phyloP scores from a whole-genome alignment of 2,888 invertebrate species.

The Nemurella pictetii region DNA sequence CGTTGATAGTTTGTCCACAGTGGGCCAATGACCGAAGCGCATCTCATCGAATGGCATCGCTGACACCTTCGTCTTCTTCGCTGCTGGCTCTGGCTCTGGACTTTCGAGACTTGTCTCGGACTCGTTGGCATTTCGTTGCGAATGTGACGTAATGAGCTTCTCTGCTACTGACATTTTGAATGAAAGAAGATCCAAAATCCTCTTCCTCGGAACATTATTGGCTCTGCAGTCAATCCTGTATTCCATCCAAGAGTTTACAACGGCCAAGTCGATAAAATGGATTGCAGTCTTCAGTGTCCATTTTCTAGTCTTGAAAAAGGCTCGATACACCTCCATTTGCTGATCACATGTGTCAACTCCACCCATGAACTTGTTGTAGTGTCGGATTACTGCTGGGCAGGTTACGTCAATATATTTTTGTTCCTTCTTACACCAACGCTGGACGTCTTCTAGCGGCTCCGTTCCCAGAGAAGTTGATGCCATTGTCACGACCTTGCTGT shows the following conservation, averaged over 20 bases:
- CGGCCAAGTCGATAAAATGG: conserved; percentile 42
- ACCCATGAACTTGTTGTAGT: conserved; percentile 47
- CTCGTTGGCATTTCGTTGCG: not conserved
- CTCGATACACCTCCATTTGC: conserved; percentile 46
- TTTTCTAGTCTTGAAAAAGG: conserved; percentile 46
- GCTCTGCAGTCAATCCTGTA: conserved; percentile 42
- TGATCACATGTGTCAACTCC: conserved; percentile 47
- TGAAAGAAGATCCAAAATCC: not conserved
- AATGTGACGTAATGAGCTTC: not conserved
- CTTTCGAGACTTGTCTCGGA: not conserved
- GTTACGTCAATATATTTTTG: conserved; percentile 40
- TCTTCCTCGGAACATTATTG: conserved; percentile 20
- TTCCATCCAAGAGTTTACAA: conserved; percentile 44
- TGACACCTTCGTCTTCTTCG: not conserved
- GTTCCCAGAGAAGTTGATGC: conserved; percentile 46
- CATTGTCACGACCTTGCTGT: conserved; percentile 42
- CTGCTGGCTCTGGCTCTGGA: not conserved
- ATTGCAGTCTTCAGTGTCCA: conserved; percentile 47
- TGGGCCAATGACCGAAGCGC: too few relatives aligned
- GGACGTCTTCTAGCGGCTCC: conserved; percentile 42
- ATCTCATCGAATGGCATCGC: too few relatives aligned
- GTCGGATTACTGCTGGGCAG: conserved; percentile 46
- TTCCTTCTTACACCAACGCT: conserved; percentile 42
- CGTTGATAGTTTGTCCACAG: not conserved
- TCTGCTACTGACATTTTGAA: conserved; percentile 7